Base-by-base conservation (phyloP, 2,113 vertebrate genomes). In the Chauna torquata region DNA sequence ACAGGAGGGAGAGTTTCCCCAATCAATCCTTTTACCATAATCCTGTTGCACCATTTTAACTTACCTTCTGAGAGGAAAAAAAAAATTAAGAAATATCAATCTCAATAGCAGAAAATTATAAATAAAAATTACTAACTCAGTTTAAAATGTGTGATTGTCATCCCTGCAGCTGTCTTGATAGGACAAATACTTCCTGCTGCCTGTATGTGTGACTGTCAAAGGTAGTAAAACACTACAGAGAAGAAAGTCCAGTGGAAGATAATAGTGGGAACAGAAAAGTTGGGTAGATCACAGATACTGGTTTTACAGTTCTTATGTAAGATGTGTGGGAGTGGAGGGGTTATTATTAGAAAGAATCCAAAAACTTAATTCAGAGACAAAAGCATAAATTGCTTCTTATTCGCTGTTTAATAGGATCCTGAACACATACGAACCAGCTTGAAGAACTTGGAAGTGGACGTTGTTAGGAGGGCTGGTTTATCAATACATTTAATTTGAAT, bases 391-490 rank as follows among this genome's bases (percentile, higher is more conserved):
- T 2, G 30, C 34, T 45, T 69, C 8, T 3, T 76, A 16, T 42
- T 64, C 6, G 50, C 1, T 42, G 4, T 59, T 76, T 64, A 57
- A 32, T 50, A 64, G 17, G 15, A 82, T 55, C 9, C 8, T 94
- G 9, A 5, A 38, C 4, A 58, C 1, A 19, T 3, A 34, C 6
- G 16, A 71, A 57, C 52, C 25, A 74, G 0, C 3, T 28, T 38
- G 25, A 81, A 83, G n/a, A 58, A 8, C 6, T n/a, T 61, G 15
- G 22, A 87, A 84, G 17, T 44, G 34, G 59, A 9, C 7, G 2
- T 72, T 6, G 3, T 25, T 32, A 83, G 9, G 14, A 86, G 0
- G 2, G 32, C 6, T 28, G 23, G 17, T 58, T 58, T 65, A 55
- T 50, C 40, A 10, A 38, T 10, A 47, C 9, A 19, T 16, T 83